Conservation (phyloP, 2,888 invertebrate genomes). For the Steinernema hermaphroditum region DNA sequence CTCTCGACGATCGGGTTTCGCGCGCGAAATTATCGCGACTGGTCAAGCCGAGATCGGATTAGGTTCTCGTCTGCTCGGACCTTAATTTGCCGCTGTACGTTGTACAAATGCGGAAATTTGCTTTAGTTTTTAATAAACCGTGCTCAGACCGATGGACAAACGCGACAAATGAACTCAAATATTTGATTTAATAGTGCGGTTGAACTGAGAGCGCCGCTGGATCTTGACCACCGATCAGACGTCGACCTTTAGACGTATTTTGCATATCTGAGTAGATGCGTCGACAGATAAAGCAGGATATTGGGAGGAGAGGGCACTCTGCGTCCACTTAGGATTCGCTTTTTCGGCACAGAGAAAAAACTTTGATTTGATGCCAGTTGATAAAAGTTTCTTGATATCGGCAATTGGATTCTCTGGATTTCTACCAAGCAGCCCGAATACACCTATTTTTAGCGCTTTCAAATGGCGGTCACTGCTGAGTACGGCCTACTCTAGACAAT, state of each 20-base stretch:
- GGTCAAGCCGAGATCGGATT: slow-evolving; percentile 16
- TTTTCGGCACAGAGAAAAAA: background rate
- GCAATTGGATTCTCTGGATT: too few species aligned
- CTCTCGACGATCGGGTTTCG: slow-evolving; percentile 15
- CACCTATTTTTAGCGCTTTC: too few species aligned
- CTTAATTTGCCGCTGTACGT: background rate
- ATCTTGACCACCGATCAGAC: background rate
- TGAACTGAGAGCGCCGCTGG: background rate
- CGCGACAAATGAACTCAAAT: slow-evolving; percentile 16
- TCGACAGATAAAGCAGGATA: background rate
- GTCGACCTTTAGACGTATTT: slow-evolving; percentile 8
- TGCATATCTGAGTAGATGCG: background rate
- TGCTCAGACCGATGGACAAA: background rate
- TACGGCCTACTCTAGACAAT: too few species aligned
- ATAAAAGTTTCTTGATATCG: too few species aligned
- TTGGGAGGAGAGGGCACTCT: background rate
- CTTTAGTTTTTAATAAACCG: background rate
- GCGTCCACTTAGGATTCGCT: background rate
- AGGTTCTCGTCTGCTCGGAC: background rate
- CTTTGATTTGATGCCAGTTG: too few species aligned
- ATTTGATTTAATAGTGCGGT: background rate
- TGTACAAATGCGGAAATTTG: background rate
- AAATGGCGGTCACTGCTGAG: too few species aligned
- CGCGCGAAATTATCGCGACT: slow-evolving; percentile 23
- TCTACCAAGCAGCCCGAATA: too few species aligned